A percentile compares a stretch with the other conserved stretches of the same genome.
These are phyloP conservation scores for Sinopyrophorus schimmeli DNA, from an alignment of 2,888 invertebrate species.

Conservation along the genomic window DNA sequence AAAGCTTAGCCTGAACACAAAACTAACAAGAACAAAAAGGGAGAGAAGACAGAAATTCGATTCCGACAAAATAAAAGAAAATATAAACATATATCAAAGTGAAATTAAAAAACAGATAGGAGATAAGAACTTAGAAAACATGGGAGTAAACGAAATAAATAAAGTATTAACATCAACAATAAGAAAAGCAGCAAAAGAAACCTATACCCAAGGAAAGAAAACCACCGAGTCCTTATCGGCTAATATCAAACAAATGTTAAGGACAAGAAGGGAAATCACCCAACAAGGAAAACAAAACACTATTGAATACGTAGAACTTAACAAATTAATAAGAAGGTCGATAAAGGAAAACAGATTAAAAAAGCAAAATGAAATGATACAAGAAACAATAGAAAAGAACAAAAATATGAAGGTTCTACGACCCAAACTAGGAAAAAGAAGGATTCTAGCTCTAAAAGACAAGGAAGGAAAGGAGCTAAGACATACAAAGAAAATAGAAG, in stretches of 20 bases:
- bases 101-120: slow-evolving; percentile 2
- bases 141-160: slow-evolving; percentile 6
- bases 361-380: background rate
- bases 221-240: background rate
- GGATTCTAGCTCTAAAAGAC: slow-evolving; percentile 2
- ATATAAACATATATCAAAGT: slow-evolving; percentile 5
- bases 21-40: slow-evolving; percentile 2
- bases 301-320: slow-evolving; percentile 2
- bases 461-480: slow-evolving; percentile 4
- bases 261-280: background rate
- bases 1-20: slow-evolving; percentile 2
- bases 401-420: background rate
- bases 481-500: slow-evolving; percentile 2
- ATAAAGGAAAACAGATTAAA: background rate
- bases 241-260: slow-evolving; percentile 2
- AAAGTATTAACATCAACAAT: slow-evolving; percentile 1
- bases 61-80: background rate
- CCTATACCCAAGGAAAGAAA: background rate
- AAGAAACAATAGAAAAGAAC: background rate
- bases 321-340: slow-evolving; percentile 2
- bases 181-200: slow-evolving; percentile 1
- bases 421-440: slow-evolving; percentile 1
- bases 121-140: slow-evolving; percentile 3
- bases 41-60: background rate
- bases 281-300: slow-evolving; percentile 4